Base-by-base conservation (phyloP, 2,113 vertebrate genomes). In the Oriolus oriolus region DNA sequence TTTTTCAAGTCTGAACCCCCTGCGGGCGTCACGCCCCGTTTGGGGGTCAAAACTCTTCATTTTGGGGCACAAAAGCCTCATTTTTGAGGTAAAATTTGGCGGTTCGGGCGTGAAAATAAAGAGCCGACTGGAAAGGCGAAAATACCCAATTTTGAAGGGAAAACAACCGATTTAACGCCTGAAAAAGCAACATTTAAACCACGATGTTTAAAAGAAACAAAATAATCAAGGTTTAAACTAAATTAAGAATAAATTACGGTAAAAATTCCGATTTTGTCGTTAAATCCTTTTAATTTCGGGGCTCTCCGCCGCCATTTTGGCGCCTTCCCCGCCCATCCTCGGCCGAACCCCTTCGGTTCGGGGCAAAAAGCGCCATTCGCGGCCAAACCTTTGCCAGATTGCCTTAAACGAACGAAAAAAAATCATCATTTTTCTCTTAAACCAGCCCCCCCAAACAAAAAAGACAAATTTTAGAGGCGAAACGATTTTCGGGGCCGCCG, bases 181-280 rank as follows among this genome's bases (percentile, higher is more conserved):
- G 3, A 13, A 44, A 22, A n/a, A 26, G 5, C 19, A 10, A 1
- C 12, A 8, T 10, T 11, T 13, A 12, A 44, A 13, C 2, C 1
- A 2, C 1, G 1, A 5, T 3, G 5, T 2, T 23, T 8, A 2
- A 16, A 28, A 17, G n/a, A 16, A 3, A 5, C 4, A 2, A 16
- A 11, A 2, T 8, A 30, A 4, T 2, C 1, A 7, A 0, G 2
- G 6, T 16, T 35, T 19, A 10, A 0, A 3, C 5, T 19, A 26
- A 8, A 31, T 6, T 1, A 4, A 0, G 0, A 21, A 1, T 1
- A 31, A 21, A 11, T 6, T 3, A 0, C 2, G 1, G 7, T 4
- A 1, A 26, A 9, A 21, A 16, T 0, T 1, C 1, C 0, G 1
- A 26, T 26, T 44, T 21, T 6, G 8, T 0, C 1, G 0, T 5